Base-by-base conservation (phyloP, 2,113 vertebrate species). In the Chionodraco myersi region DNA sequence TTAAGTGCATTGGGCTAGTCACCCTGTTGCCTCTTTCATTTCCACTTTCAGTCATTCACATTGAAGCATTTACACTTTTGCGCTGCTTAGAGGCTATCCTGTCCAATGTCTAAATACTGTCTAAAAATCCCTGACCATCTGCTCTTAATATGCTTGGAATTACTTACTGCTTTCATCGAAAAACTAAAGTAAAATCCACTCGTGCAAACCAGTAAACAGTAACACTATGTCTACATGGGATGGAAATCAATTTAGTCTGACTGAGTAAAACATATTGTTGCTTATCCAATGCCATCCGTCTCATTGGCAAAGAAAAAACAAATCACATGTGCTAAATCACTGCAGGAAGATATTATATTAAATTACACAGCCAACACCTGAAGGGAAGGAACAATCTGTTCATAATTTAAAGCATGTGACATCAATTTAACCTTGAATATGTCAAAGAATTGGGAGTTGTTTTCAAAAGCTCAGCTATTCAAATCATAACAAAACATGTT, bases 21-120 rank as follows among this genome's bases (percentile, higher is more conserved):
- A 59, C 58, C 79, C 48, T 36, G 82, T 79, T 79, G 79, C 77
- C 82, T 75, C 80, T 58, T 84, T 78, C 83, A 63, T 77, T 87
- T 77, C 85, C 53, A n/a, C 76, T 67, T 67, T 13, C 57, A 80
- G 74, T 85, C 85, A 66, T 65, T 83, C 60, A 77, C 72, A 2
- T 9, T 13, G 67, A 65, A 57, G 61, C 45, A 18, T 78, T 82
- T 51, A 73, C 54, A 18, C 67, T 36, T 53, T 59, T 18, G 34
- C 13, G 7, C 59, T 48, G 69, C 44, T 80, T 14, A 34, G 14
- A 68, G 57, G 45, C 54, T 14, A 5, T n/a, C 52, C 59, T 5
- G 2, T 58, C 34, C n/a, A 9, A 7, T 15, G 26, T 64, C 41
- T 10, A 52, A 73, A 72, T 52, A 10, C 16, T 59, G 52, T 21